Conservation (phyloP, 2,113 vertebrate species). For the Eolophus roseicapilla region DNA sequence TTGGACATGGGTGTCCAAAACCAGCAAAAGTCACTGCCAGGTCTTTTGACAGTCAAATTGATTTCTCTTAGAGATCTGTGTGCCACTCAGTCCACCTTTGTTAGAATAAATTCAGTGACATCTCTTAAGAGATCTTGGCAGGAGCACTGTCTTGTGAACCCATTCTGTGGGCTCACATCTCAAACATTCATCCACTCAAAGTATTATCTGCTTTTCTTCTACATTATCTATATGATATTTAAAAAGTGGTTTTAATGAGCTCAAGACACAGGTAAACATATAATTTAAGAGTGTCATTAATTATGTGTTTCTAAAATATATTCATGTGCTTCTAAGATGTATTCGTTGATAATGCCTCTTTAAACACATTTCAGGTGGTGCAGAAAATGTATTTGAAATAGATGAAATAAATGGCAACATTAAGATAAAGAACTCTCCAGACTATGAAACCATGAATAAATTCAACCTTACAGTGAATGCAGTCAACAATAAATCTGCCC, state of each 20-base stretch:
- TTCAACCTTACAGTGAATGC: constrained; percentile 52
- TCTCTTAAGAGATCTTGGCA: background rate
- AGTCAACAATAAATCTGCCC: constrained; percentile 60
- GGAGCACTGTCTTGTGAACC: background rate
- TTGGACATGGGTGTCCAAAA: background rate
- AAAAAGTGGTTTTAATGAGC: background rate
- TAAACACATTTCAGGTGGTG: constrained; percentile 30
- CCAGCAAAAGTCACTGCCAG: background rate
- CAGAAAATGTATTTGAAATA: constrained; percentile 59
- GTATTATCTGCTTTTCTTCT: background rate
- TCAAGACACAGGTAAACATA: background rate
- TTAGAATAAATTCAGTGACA: background rate
- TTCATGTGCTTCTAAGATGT: background rate
- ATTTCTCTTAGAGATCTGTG: background rate
- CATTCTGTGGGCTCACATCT: background rate
- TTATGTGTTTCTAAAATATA: background rate
- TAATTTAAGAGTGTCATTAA: background rate
- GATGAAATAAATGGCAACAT: constrained; percentile 52
- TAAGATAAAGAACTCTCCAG: constrained; percentile 55
- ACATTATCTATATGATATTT: background rate
- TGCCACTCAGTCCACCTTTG: background rate
- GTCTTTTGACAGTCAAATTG: background rate
- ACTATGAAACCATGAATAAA: constrained; percentile 45
- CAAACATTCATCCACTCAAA: background rate
- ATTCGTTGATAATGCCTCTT: background rate